These are phyloP conservation scores for Lamellibrachia luymesi DNA, from an alignment of 1,140 invertebrate genomes.

Conservation along the genomic window DNA sequence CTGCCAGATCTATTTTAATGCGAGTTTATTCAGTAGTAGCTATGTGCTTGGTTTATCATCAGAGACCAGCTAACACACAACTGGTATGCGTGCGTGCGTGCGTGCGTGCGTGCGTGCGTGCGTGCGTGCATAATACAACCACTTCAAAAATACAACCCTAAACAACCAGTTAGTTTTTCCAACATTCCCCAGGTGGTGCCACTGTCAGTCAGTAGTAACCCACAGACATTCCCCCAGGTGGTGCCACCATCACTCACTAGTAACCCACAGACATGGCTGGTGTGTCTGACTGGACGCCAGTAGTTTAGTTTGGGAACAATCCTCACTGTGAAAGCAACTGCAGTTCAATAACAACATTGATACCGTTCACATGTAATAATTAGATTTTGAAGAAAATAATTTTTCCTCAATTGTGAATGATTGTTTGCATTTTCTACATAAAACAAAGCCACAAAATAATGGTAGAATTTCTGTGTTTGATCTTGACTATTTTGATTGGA, in stretches of 20 bases:
- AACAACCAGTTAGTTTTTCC: slow-evolving; percentile 15
- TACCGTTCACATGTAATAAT: not conserved
- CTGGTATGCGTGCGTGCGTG: slow-evolving; percentile 2
- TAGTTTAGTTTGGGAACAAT: not conserved
- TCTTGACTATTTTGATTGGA: not conserved
- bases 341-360: not conserved
- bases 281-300: not conserved
- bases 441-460: not conserved
- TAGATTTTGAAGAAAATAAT: not conserved
- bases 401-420: not conserved
- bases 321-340: not conserved
- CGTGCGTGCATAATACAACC: too few species aligned
- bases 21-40: too few species aligned
- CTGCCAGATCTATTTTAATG: too few species aligned
- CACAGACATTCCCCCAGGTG: not conserved
- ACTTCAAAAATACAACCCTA: not conserved
- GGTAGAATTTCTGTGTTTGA: not conserved
- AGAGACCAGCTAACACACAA: not conserved
- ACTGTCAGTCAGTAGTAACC: not conserved
- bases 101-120: not conserved
- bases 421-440: not conserved
- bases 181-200: slow-evolving; percentile 7
- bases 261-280: not conserved
- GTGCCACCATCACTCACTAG: not conserved
- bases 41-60: too few species aligned